These are phyloP conservation scores for Hipposideros armiger DNA, from an alignment of 2,113 vertebrate species.

Conservation along the genomic window DNA sequence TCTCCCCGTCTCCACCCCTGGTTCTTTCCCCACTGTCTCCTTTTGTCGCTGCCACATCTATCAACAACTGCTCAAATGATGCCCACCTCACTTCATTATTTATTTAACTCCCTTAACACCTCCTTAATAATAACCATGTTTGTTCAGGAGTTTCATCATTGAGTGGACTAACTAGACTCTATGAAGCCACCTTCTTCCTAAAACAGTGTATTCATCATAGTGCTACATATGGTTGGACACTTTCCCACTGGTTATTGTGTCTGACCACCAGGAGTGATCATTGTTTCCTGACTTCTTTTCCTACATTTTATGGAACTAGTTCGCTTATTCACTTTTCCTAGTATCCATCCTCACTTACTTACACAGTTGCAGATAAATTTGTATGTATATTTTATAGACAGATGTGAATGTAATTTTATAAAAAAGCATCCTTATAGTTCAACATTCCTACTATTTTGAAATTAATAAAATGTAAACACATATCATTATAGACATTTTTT, in stretches of 20 bases:
- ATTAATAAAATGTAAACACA: not conserved
- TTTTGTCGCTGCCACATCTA: not conserved
- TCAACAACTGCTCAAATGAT: not conserved
- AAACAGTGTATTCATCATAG: not conserved
- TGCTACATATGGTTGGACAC: not conserved
- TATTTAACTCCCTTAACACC: not conserved
- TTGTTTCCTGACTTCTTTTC: conserved; percentile 5
- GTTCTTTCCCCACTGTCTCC: not conserved
- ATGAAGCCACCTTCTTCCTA: not conserved
- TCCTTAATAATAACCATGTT: not conserved
- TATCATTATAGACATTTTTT: not conserved
- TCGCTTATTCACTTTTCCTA: not conserved
- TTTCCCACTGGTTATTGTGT: not conserved
- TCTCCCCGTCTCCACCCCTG: not conserved
- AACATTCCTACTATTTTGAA: not conserved
- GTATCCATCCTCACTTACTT: not conserved
- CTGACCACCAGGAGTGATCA: not conserved
- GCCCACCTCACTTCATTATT: not conserved
- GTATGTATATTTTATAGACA: not conserved
- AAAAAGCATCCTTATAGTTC: not conserved
- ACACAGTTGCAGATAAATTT: not conserved
- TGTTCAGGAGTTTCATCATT: not conserved
- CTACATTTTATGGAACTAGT: not conserved
- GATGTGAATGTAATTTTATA: not conserved
- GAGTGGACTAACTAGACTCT: not conserved